These are phyloP conservation scores for Capitulum mitella DNA, from an alignment of 2,888 invertebrate genomes.

Conservation along the genomic window DNA sequence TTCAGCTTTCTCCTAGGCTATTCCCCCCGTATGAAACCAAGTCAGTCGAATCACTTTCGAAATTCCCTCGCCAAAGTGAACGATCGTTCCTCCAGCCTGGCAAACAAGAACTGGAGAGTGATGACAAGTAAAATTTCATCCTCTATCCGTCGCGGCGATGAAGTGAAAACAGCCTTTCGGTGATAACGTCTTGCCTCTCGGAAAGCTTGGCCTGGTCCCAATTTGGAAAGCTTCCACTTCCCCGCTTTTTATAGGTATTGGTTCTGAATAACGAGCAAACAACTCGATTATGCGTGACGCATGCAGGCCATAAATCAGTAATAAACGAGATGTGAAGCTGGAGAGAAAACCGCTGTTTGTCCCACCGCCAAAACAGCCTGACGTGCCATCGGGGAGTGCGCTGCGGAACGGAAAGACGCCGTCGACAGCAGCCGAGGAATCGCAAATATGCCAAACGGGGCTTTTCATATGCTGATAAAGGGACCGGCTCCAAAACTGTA, in stretches of 20 bases:
- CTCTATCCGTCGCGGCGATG: too few species aligned
- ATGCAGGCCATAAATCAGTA: neutral
- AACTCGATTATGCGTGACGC: constrained; percentile 17
- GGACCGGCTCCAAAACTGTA: too few species aligned
- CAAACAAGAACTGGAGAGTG: neutral
- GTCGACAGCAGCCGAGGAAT: too few species aligned
- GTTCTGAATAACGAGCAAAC: neutral
- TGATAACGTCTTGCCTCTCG: neutral
- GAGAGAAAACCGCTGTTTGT: neutral
- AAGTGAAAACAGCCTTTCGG: too few species aligned
- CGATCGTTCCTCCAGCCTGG: neutral
- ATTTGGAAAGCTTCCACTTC: neutral
- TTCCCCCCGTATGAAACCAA: neutral
- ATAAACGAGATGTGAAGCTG: neutral
- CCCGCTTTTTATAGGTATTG: neutral
- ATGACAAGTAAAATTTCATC: neutral
- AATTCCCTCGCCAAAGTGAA: neutral
- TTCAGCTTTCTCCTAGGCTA: too few species aligned
- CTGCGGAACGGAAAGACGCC: neutral
- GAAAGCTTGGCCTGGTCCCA: neutral
- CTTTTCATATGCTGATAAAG: too few species aligned
- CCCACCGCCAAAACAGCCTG: neutral
- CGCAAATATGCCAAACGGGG: too few species aligned
- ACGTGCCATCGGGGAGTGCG: neutral
- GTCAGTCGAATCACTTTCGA: neutral